Evolutionary conservation across 2,113 vertebrate genomes (phyloP).

Genomic region (Pelusios castaneus): DNA sequence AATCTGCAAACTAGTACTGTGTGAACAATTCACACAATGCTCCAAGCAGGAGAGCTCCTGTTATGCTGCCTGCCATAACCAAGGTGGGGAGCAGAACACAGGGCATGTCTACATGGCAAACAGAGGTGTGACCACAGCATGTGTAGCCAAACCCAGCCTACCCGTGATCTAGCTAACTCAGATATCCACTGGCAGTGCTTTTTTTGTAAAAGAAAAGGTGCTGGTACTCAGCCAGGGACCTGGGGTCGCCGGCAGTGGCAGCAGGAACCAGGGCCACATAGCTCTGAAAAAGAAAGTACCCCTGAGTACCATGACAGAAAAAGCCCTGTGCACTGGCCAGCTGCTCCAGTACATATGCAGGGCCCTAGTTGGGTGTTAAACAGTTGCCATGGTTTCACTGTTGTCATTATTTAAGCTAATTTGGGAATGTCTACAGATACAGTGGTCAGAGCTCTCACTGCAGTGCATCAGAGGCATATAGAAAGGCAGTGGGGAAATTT

Average conservation of each 20-base stretch:
- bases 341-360: not conserved
- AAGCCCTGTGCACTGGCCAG: no score
- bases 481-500: not conserved
- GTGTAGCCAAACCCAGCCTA: no score
- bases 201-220: no score
- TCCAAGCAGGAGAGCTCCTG: not conserved
- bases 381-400: not conserved
- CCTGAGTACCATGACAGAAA: no score
- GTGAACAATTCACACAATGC: not conserved
- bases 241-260: no score
- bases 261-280: no score
- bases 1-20: fast-evolving
- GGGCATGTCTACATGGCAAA: not conserved
- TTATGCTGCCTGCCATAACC: not conserved
- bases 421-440: not conserved
- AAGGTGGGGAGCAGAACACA: not conserved
- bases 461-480: not conserved
- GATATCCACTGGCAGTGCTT: not conserved
- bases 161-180: no score
- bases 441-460: not conserved
- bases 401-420: not conserved
- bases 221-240: no score
- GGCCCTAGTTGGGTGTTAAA: not conserved
- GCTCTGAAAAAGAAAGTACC: no score
- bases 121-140: no score